phyloP scores from a whole-genome alignment of 2,113 vertebrate species.

The Sturnus vulgaris region DNA sequence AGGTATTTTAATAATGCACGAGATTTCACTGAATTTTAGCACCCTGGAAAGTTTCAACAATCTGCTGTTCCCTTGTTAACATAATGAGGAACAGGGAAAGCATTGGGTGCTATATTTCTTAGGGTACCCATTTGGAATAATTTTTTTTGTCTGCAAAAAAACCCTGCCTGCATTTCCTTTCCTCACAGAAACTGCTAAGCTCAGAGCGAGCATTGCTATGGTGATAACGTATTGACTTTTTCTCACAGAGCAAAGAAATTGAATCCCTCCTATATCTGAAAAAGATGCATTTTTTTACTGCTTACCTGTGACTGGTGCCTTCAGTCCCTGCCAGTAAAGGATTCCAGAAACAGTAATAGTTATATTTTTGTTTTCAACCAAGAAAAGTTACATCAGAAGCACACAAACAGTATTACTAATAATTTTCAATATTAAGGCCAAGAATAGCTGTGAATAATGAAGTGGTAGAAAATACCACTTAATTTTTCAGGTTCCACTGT shows the following conservation, averaged over 20 bases:
- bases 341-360: not conserved
- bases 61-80: not conserved
- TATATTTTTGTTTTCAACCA: not conserved
- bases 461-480: not conserved
- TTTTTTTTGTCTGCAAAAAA: not conserved
- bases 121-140: not conserved
- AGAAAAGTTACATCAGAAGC: not conserved
- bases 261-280: not conserved
- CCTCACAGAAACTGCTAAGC: not conserved
- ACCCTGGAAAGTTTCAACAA: not conserved
- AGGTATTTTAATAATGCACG: not conserved
- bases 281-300: not conserved
- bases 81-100: not conserved
- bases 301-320: not conserved
- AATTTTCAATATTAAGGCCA: not conserved
- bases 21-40: not conserved
- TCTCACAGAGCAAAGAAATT: not conserved
- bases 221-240: conserved; percentile 23
- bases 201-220: not conserved
- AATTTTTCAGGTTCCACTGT: not conserved
- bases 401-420: not conserved
- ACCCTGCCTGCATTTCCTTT: not conserved
- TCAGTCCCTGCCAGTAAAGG: not conserved
- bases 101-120: not conserved
- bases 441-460: not conserved